These are phyloP conservation scores for Drosophila nr. perissopoda DNA, from an alignment of 2,888 invertebrate species.

Conservation along the genomic window DNA sequence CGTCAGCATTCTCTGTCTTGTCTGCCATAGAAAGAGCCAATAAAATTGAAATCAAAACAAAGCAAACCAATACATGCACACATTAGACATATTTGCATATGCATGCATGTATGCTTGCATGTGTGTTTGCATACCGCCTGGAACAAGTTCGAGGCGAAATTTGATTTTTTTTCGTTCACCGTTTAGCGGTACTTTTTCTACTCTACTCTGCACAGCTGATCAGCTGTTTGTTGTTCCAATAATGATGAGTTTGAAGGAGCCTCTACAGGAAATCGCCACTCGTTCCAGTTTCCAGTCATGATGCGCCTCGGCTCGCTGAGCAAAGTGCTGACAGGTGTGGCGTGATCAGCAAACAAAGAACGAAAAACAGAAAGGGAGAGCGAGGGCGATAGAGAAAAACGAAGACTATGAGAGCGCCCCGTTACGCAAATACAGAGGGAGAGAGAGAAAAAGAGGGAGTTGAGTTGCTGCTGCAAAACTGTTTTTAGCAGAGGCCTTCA, in stretches of 20 bases:
- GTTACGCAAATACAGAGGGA: background rate
- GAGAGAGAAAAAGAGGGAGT: background rate
- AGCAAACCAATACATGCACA: constrained; percentile 9
- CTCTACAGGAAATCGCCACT: constrained; percentile 1
- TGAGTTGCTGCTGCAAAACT: background rate
- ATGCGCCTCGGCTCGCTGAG: background rate
- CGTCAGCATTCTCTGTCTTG: background rate
- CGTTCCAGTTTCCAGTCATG: background rate
- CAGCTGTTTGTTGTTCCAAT: constrained; percentile 12
- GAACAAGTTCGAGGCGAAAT: constrained; percentile 54
- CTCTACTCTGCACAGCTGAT: constrained; percentile 10
- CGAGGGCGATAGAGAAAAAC: background rate
- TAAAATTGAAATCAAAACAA: constrained; percentile 47
- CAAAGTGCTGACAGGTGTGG: background rate
- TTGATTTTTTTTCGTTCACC: background rate
- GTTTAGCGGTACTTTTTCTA: constrained; percentile 7
- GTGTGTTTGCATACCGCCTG: constrained; percentile 1
- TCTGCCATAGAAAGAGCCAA: constrained; percentile 24
- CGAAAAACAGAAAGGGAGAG: background rate
- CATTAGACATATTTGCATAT: background rate
- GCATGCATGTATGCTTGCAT: background rate
- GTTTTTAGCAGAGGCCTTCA: constrained; percentile 24
- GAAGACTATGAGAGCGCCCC: background rate
- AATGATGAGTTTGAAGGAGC: constrained; percentile 26
- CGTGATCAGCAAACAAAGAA: background rate